phyloP scores from a whole-genome alignment of 2,888 invertebrate species.

The Anorthoa munda region DNA sequence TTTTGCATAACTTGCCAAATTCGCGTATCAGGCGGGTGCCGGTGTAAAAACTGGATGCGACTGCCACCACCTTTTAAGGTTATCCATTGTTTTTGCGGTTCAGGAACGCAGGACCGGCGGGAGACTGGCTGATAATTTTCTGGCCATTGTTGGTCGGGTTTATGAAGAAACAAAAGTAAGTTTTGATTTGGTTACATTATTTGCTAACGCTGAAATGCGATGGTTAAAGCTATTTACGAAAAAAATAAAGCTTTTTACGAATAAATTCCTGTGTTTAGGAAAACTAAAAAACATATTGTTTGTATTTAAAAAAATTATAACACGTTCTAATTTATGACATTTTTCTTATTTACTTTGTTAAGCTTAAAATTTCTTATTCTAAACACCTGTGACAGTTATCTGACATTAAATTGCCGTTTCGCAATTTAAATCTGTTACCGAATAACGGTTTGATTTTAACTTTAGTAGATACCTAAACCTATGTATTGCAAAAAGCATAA shows the following conservation, averaged over 20 bases:
- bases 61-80: conserved; percentile 80
- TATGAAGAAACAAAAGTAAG: conserved; percentile 21
- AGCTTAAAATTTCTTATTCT: conserved; percentile 7
- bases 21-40: conserved; percentile 69
- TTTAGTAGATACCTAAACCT: background rate
- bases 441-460: conserved; percentile 43
- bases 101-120: conserved; percentile 64
- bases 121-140: conserved; percentile 29
- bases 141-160: conserved; percentile 15
- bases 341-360: background rate
- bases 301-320: background rate
- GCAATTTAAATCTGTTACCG: conserved; percentile 29
- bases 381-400: conserved; percentile 26
- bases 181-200: background rate
- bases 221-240: too few species aligned
- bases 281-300: background rate
- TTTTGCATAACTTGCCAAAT: conserved; percentile 75
- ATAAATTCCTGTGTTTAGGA: background rate
- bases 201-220: background rate
- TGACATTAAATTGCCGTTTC: conserved; percentile 7
- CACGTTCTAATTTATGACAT: background rate
- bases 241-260: background rate
- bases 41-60: conserved; percentile 74
- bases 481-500: conserved; percentile 22
- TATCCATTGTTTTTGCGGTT: conserved; percentile 82